Percentiles rank a stretch among this genome's conserved stretches.
phyloP scores from a whole-genome alignment of 2,113 vertebrate genomes.

The Mungos mungo region DNA sequence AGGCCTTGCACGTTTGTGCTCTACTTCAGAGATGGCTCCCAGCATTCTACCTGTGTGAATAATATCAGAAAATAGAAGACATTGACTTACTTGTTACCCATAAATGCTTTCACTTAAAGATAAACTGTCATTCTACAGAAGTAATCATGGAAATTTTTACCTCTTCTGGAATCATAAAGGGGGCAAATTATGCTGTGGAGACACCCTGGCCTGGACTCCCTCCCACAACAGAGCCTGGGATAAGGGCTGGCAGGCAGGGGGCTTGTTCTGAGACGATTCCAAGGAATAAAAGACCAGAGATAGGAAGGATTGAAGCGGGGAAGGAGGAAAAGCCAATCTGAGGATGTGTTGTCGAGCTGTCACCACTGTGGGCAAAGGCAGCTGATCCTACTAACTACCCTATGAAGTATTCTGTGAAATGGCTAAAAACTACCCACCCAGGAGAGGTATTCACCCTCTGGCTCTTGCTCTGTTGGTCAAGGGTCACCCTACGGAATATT shows the following conservation, averaged over 20 bases:
- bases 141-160: not conserved
- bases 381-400: not conserved
- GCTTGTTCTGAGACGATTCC: not conserved
- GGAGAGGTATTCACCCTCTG: not conserved
- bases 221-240: not conserved
- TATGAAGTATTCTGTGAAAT: not conserved
- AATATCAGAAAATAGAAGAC: not conserved
- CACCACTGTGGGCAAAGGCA: not conserved
- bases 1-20: no score
- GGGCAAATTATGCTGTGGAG: not conserved
- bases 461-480: not conserved
- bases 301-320: not conserved
- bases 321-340: not conserved
- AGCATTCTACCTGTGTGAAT: not conserved
- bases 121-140: not conserved
- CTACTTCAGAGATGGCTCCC: no score
- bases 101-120: not conserved
- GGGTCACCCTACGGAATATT: not conserved
- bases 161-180: not conserved
- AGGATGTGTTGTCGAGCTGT: not conserved
- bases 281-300: not conserved
- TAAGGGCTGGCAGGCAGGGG: not conserved
- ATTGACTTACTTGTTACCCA: not conserved
- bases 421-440: not conserved
- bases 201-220: not conserved